Evolutionary conservation across 2,888 invertebrate genomes (phyloP).

Genomic region (Malthinus flaveolus): DNA sequence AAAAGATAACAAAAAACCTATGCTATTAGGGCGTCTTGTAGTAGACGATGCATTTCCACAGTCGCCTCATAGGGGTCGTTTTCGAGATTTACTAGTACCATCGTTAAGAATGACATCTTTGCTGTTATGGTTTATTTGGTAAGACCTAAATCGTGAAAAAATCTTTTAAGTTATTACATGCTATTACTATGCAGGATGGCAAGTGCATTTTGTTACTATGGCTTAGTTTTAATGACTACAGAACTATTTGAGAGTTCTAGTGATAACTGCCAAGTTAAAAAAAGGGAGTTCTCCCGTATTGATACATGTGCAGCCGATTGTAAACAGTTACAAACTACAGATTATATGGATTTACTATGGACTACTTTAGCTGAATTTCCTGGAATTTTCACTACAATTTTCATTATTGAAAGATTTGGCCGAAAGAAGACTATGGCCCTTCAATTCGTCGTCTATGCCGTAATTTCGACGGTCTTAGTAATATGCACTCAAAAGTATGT

Average conservation of each 20-base stretch:
- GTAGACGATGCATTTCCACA: conserved; percentile 71
- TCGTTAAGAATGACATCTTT: conserved; percentile 83
- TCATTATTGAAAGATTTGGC: conserved; percentile 87
- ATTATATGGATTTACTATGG: conserved; percentile 92
- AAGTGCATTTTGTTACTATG: conserved; percentile 95
- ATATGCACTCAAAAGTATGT: conserved; percentile 73
- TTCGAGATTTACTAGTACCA: conserved; percentile 74
- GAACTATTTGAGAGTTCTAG: conserved; percentile 77
- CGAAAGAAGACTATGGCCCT: conserved; percentile 90
- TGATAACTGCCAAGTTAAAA: conserved; percentile 50
- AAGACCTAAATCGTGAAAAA: conserved; percentile 25
- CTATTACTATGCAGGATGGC: conserved; percentile 69
- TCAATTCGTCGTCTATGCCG: conserved; percentile 85
- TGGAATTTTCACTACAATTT: conserved; percentile 88
- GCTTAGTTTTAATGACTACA: conserved; percentile 92
- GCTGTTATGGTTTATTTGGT: conserved; percentile 94
- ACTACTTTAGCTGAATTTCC: conserved; percentile 95
- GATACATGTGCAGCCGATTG: conserved; percentile 69
- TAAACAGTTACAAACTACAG: conserved; percentile 74
- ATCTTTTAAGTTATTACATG: neutral
- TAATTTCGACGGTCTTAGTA: conserved; percentile 73
- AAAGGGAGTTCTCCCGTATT: conserved; percentile 41
- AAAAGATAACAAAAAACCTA: conserved; percentile 83
- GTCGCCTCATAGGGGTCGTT: conserved; percentile 66
- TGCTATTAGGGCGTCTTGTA: conserved; percentile 83